phyloP scores from a whole-genome alignment of 64 coral and sea anemone genomes.

The Actinia tenebrosa region DNA sequence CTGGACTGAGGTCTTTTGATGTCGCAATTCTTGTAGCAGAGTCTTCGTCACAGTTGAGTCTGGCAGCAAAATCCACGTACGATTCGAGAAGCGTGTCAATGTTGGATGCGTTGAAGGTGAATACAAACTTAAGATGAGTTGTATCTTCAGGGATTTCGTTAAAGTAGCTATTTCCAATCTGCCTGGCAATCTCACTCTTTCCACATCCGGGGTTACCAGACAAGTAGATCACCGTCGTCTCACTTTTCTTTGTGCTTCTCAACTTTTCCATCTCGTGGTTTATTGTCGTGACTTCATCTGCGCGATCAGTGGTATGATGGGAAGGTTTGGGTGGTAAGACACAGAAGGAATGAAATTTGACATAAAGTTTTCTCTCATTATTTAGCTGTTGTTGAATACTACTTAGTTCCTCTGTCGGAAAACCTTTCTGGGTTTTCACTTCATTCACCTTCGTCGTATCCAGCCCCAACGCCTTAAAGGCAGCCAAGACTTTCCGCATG shows the following conservation, averaged over 20 bases:
- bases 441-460: background rate
- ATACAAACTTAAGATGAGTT: constrained; percentile 11
- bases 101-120: constrained; percentile 47
- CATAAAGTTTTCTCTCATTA: no score
- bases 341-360: constrained; percentile 8
- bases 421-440: constrained; percentile 1
- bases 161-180: constrained; percentile 8
- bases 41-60: constrained; percentile 32
- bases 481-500: constrained; percentile 3
- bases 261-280: constrained; percentile 13
- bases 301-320: constrained; percentile 1
- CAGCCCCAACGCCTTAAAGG: constrained; percentile 10
- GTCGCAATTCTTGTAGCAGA: constrained; percentile 9
- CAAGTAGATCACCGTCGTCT: constrained; percentile 12
- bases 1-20: constrained; percentile 6
- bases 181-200: background rate
- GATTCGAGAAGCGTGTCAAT: constrained; percentile 33
- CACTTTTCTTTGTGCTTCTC: background rate
- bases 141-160: background rate
- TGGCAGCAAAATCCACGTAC: constrained; percentile 22
- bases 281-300: constrained; percentile 16
- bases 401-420: background rate
- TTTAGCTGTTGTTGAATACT: background rate
- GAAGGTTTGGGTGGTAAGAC: constrained; percentile 46
- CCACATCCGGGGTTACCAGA: constrained; percentile 24